Evolutionary conservation across 2,113 vertebrate species (phyloP).

Genomic region (Pteropus alecto): DNA sequence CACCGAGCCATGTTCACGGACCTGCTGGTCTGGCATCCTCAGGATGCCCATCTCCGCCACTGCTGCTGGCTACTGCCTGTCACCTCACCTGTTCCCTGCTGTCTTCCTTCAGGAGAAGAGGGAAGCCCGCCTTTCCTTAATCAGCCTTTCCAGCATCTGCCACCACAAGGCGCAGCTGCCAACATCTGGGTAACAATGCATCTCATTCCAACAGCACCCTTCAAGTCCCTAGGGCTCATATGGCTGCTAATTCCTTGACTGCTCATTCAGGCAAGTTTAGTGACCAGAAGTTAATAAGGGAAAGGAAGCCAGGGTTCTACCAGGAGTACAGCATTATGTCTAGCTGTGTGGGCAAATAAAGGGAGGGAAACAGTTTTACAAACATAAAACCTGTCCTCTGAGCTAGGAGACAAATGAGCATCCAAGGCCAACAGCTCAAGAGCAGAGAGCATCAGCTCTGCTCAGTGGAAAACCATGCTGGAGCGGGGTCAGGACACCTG

Average conservation of each 20-base stretch:
- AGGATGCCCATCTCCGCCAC: not conserved
- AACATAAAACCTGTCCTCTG: conserved; percentile 16
- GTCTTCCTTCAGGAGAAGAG: not conserved
- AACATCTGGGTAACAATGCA: too few species aligned
- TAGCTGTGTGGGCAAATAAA: not conserved
- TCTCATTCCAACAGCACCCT: not conserved
- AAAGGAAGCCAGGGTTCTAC: not conserved
- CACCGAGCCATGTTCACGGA: rapidly evolving
- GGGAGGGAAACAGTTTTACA: not conserved
- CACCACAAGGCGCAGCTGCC: not conserved
- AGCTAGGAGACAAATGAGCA: not conserved
- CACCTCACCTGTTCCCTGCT: not conserved
- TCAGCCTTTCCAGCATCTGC: not conserved
- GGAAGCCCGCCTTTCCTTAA: not conserved
- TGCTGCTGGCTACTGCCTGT: rapidly evolving
- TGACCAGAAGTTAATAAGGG: not conserved
- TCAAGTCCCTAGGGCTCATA: not conserved
- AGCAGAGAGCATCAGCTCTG: too few species aligned
- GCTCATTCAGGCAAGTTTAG: not conserved
- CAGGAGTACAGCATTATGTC: not conserved
- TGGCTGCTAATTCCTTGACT: not conserved
- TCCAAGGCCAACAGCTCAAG: not conserved
- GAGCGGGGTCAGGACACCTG: not conserved
- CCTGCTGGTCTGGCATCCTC: not conserved
- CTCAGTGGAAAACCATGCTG: rapidly evolving